Evolutionary conservation across 2,888 invertebrate genomes (phyloP).

Genomic region (Oligia latruncula): DNA sequence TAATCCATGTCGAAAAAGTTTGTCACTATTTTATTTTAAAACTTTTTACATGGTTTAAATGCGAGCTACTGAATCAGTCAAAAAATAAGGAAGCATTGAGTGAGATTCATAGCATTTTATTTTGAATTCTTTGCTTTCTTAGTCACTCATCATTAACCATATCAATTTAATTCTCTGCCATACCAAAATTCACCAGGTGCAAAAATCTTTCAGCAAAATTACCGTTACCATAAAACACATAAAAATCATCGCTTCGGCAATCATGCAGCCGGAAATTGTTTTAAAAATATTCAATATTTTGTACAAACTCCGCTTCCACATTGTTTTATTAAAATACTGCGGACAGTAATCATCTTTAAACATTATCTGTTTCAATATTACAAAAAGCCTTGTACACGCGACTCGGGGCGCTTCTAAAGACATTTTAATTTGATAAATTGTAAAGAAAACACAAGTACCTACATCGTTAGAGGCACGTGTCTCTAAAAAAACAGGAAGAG

Average conservation of each 20-base stretch:
- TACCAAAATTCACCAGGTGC: conserved; percentile 1
- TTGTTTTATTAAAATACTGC: conserved; percentile 35
- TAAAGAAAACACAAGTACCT: conserved; percentile 43
- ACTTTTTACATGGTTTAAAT: not conserved
- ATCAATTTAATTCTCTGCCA: not conserved
- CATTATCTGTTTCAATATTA: conserved; percentile 34
- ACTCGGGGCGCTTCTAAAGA: conserved; percentile 23
- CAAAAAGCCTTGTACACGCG: conserved; percentile 13
- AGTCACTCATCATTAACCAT: not conserved
- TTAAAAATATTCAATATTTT: conserved; percentile 59
- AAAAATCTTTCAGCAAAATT: conserved; percentile 9
- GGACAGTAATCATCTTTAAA: conserved; percentile 37
- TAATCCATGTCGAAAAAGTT: conserved; percentile 22
- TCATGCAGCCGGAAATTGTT: conserved; percentile 43
- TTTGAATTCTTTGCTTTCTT: not conserved
- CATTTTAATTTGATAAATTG: conserved; percentile 47
- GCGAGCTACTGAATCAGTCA: not conserved
- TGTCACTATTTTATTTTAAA: not conserved
- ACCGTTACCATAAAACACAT: conserved; percentile 37
- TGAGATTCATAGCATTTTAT: too few relatives aligned
- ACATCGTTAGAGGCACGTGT: conserved; percentile 67
- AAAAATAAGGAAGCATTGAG: not conserved
- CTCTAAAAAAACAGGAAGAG: conserved; percentile 61
- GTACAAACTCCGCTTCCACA: conserved; percentile 36
- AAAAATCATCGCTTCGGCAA: conserved; percentile 45